Conservation (phyloP, 2,888 invertebrate genomes). For the Acanthacorydalis orientalis region DNA sequence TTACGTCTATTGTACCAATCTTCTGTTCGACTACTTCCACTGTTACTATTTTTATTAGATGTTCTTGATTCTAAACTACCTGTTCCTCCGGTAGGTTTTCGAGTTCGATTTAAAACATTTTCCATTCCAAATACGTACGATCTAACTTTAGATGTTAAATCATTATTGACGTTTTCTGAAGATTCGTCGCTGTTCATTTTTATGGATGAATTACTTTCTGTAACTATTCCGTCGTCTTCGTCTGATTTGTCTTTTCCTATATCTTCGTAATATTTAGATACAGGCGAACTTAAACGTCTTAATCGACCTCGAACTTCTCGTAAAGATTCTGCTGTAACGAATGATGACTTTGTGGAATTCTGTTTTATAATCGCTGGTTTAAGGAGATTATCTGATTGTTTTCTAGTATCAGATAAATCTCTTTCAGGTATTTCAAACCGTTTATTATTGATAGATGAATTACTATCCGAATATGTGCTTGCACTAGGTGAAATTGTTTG, state of each 20-base stretch:
- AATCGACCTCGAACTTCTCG: conserved; percentile 40
- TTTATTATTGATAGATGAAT: conserved; percentile 12
- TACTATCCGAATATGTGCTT: conserved; percentile 14
- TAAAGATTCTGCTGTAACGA: conserved; percentile 40
- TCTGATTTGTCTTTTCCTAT: conserved; percentile 12
- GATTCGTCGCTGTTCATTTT: conserved; percentile 9
- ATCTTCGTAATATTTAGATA: conserved; percentile 18
- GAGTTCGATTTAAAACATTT: conserved; percentile 19
- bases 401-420: conserved; percentile 1
- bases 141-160: conserved; percentile 20
- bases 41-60: conserved; percentile 23
- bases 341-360: conserved; percentile 12
- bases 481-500: conserved; percentile 23
- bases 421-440: conserved; percentile 15
- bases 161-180: conserved; percentile 15
- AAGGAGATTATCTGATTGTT: neutral
- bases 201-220: conserved; percentile 19
- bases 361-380: neutral
- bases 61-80: conserved; percentile 29
- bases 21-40: conserved; percentile 25
- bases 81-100: conserved; percentile 20
- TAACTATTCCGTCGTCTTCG: conserved; percentile 30
- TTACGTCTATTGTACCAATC: conserved; percentile 60
- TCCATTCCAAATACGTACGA: conserved; percentile 31
- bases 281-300: conserved; percentile 32